Conservation (phyloP, 2,888 invertebrate genomes). For the Aelia acuminata region DNA sequence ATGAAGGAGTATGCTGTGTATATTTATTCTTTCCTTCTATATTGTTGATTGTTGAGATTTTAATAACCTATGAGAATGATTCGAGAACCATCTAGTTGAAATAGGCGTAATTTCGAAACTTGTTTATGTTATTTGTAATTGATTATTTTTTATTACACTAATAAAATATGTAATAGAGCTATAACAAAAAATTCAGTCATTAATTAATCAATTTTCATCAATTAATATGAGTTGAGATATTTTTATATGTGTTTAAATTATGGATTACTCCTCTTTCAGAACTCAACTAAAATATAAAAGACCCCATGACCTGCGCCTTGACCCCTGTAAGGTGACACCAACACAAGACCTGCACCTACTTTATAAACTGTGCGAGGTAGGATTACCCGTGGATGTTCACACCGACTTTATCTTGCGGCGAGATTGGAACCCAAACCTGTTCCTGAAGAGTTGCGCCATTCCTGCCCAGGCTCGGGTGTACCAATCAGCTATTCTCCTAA, state of each 20-base stretch:
- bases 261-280: no score
- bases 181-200: no score
- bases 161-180: background rate
- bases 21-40: no score
- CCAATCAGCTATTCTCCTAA: background rate
- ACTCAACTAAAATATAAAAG: no score
- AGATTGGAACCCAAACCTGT: slow-evolving; percentile 18
- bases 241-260: background rate
- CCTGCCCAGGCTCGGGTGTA: background rate
- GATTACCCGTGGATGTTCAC: background rate
- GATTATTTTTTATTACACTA: background rate
- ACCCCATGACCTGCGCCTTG: background rate
- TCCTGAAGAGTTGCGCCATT: background rate
- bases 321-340: background rate
- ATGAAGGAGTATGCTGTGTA: no score
- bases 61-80: no score
- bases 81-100: no score
- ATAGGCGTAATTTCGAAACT: no score
- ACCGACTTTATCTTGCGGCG: background rate
- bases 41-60: no score
- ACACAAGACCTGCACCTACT: background rate
- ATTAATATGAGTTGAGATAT: background rate
- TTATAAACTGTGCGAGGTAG: background rate
- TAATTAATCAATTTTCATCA: background rate
- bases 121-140: no score